Evolutionary conservation across 2,113 vertebrate species (phyloP).

Genomic region (Heterocephalus glaber): DNA sequence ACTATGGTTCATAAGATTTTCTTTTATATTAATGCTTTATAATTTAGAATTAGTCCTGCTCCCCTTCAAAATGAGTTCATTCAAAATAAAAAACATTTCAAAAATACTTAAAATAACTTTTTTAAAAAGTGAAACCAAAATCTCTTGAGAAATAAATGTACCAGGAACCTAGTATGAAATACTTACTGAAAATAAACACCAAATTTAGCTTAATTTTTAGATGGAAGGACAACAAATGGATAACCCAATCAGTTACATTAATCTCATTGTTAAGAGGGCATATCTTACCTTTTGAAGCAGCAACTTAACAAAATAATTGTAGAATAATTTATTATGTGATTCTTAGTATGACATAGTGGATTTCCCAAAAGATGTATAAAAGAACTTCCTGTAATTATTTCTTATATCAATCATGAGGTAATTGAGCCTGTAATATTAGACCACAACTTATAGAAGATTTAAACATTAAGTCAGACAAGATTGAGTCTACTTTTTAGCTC

Average conservation of each 20-base stretch:
- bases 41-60: constrained; percentile 19
- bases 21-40: constrained; percentile 34
- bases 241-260: not conserved
- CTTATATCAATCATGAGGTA: not conserved
- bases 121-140: not conserved
- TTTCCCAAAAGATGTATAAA: constrained; percentile 36
- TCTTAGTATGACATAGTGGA: not conserved
- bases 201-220: constrained; percentile 36
- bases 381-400: not conserved
- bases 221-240: not conserved
- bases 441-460: not conserved
- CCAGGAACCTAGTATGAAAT: not conserved
- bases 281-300: not conserved
- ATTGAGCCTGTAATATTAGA: not conserved
- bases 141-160: not conserved
- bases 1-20: not conserved
- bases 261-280: not conserved
- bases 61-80: not conserved
- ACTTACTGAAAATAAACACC: constrained; percentile 7
- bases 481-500: not conserved
- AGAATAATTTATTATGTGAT: not conserved
- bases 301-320: constrained; percentile 38
- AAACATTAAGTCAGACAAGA: not conserved
- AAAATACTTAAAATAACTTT: not conserved
- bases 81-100: constrained; percentile 49